These are phyloP conservation scores for Barbus barbus DNA, from an alignment of 2,113 vertebrate species.

Conservation along the genomic window DNA sequence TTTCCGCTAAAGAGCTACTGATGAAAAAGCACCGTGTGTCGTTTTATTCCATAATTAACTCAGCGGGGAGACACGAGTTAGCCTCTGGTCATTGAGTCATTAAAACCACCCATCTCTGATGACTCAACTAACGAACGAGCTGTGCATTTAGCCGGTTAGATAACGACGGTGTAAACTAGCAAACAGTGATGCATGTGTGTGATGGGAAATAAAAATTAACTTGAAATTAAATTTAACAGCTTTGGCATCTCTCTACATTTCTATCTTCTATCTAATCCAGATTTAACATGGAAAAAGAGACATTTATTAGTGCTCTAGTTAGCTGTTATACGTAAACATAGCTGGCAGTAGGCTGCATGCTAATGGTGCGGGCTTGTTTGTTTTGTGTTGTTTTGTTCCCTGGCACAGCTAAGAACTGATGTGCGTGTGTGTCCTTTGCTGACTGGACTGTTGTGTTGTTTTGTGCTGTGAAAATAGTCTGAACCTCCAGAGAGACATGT, in stretches of 20 bases:
- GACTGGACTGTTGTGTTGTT: conserved; percentile 13
- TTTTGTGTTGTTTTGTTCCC: conserved; percentile 27
- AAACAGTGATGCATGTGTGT: not conserved
- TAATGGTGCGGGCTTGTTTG: conserved; percentile 16
- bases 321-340: conserved; percentile 15
- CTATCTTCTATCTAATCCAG: conserved; percentile 25
- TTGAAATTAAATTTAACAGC: conserved; percentile 19
- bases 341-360: not conserved
- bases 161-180: not conserved
- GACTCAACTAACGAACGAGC: conserved; percentile 18
- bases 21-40: conserved; percentile 38
- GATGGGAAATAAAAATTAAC: not conserved
- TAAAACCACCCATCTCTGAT: conserved; percentile 34
- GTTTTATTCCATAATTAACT: conserved; percentile 50
- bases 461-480: conserved; percentile 17
- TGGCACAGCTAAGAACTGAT: conserved; percentile 16
- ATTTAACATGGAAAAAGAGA: conserved; percentile 11
- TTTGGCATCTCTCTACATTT: conserved; percentile 4
- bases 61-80: conserved; percentile 40
- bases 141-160: conserved; percentile 15
- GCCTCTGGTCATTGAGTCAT: conserved; percentile 37
- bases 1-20: conserved; percentile 36
- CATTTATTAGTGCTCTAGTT: conserved; percentile 6
- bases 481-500: conserved; percentile 7
- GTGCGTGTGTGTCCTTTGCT: conserved; percentile 33